These are phyloP conservation scores for Eristalis intricaria DNA, from an alignment of 2,888 invertebrate genomes.

Conservation along the genomic window DNA sequence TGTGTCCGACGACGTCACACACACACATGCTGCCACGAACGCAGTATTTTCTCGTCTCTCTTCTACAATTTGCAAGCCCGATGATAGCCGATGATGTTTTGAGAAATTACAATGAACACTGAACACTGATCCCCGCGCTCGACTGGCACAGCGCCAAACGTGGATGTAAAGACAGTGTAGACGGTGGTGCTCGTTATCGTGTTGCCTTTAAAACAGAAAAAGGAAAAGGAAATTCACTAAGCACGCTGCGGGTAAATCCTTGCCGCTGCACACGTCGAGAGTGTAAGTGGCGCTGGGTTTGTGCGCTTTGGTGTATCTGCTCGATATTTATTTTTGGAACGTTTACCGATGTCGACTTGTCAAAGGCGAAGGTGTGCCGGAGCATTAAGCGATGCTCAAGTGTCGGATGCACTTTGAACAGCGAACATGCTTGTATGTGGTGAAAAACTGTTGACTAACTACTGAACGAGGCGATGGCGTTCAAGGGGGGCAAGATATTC, in stretches of 20 bases:
- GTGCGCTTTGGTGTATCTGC: background rate
- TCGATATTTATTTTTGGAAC: background rate
- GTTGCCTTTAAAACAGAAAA: background rate
- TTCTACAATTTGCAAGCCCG: background rate
- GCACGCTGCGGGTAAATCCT: background rate
- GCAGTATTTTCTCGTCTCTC: background rate
- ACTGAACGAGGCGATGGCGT: background rate
- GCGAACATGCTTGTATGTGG: background rate
- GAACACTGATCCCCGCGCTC: background rate
- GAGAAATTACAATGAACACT: conserved; percentile 4
- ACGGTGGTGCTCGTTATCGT: background rate
- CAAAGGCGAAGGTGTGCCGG: background rate
- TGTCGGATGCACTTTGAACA: background rate
- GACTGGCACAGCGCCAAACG: background rate
- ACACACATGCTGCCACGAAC: background rate
- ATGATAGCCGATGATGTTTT: conserved; percentile 23
- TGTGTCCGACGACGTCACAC: background rate
- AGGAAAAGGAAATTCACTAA: background rate
- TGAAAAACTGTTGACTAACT: background rate
- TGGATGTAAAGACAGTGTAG: background rate
- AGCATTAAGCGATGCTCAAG: background rate
- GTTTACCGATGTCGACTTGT: background rate
- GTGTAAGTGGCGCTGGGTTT: background rate
- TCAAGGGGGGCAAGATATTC: background rate
- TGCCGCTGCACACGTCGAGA: background rate